phyloP scores from a whole-genome alignment of 2,113 vertebrate species.

The Narcine bancroftii region DNA sequence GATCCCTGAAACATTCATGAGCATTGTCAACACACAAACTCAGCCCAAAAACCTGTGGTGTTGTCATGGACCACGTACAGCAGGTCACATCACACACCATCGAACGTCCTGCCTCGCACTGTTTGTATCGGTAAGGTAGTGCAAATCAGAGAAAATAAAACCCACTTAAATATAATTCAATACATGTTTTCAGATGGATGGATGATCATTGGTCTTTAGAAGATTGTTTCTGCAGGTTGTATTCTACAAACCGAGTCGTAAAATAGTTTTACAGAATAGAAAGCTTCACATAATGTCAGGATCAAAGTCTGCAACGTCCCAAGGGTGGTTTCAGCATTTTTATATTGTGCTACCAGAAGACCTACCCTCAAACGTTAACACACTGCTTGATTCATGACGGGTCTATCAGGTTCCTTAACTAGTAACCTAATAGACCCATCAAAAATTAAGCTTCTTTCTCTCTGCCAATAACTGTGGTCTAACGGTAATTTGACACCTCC shows the following conservation, averaged over 20 bases:
- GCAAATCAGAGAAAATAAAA: background rate
- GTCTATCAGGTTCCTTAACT: background rate
- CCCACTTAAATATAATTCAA: background rate
- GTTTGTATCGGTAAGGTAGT: background rate
- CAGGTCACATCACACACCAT: constrained; percentile 9
- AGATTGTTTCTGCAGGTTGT: background rate
- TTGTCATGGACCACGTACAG: background rate
- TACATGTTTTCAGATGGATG: background rate
- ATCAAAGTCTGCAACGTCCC: background rate
- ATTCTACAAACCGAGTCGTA: background rate
- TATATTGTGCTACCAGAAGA: no score
- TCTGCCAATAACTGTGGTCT: background rate
- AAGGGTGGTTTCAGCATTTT: background rate
- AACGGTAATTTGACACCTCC: background rate
- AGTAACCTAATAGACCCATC: background rate
- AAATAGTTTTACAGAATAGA: background rate
- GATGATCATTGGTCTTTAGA: background rate
- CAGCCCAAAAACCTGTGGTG: background rate
- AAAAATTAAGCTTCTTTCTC: background rate
- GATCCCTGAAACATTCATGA: constrained; percentile 64
- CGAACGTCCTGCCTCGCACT: background rate
- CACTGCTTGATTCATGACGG: background rate
- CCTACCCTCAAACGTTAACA: background rate
- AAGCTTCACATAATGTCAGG: background rate
- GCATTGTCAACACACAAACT: background rate